These are phyloP conservation scores for Odontomyia ornata DNA, from an alignment of 2,888 invertebrate species.

Conservation along the genomic window DNA sequence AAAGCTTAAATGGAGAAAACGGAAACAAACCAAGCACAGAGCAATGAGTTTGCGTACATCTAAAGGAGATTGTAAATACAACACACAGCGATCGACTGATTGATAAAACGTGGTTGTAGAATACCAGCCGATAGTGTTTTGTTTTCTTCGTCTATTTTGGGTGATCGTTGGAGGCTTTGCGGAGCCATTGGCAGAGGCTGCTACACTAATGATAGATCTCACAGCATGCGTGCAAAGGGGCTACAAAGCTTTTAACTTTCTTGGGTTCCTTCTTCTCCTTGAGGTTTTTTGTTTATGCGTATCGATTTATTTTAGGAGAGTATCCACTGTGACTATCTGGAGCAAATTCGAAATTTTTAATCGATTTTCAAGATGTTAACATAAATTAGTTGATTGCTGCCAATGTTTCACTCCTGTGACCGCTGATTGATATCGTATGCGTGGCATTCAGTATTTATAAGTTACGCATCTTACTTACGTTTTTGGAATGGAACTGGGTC, in stretches of 20 bases:
- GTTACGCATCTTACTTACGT: neutral
- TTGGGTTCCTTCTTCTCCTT: neutral
- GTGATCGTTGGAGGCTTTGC: neutral
- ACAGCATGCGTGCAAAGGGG: neutral
- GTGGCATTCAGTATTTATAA: neutral
- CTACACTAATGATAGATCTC: neutral
- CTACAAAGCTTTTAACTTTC: neutral
- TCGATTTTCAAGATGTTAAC: neutral
- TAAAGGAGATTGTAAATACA: conserved; percentile 49
- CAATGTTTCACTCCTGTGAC: neutral
- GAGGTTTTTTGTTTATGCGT: no score
- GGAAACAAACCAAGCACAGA: neutral
- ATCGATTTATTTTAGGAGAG: neutral
- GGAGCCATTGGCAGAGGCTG: neutral
- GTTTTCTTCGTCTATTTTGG: neutral
- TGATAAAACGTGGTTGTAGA: conserved; percentile 47
- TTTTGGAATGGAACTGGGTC: conserved; percentile 4
- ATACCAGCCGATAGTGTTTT: no score
- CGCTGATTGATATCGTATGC: neutral
- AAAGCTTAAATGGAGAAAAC: neutral
- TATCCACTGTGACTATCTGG: conserved; percentile 12
- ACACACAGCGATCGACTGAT: conserved; percentile 52
- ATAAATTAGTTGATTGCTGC: neutral
- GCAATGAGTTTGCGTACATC: conserved; percentile 48
- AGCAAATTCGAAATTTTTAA: neutral